Evolutionary conservation across 1,140 invertebrate species (phyloP), one percentile per base, ranked within the genome.

Genomic region (Calliopsis andreniformis): DNA sequence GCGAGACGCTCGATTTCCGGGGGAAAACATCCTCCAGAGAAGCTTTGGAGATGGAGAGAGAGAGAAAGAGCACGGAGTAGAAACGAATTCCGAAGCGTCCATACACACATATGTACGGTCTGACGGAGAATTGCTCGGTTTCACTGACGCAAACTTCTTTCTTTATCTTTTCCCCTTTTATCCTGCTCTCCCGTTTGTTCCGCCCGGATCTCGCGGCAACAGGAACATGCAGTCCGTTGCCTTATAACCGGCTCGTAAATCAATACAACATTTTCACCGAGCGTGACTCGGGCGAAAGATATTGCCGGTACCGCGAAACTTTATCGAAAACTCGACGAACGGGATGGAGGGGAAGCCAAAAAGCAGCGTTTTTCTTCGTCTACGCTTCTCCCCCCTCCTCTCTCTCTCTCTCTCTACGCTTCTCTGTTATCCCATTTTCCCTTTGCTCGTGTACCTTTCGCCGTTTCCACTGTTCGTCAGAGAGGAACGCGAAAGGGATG

Each of bases 251-350:
- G 76, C 78, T 84, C 83, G 69, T 84, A 84, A 84, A 84, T 84
- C 83, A 84, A 84, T 84, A 84, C 78, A 84, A 84, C 81, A 84
- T 84, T 84, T 83, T 84, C 73, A 83, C 76, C 82, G 69, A 84
- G 79, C 78, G 83, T 83, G 83, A 84, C 78, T 84, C 78, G 39
- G 45, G 78, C 83, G 82, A 80, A 80, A 84, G 82, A 83, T 87
- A 88, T 88, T 88, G 87, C 83, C 43, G 73, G 79, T 82, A 78
- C 87, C 81, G 87, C 83, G 86, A 89, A 90, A 89, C 87, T 89
- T 90, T 90, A 89, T 90, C 84, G 87, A 89, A 89, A 84, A 83
- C 79, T 79, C 78, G 81, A 78, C 78, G 82, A 83, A 81, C 49
- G 35, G 32, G 68, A 62, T 75, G 47, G 64, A 61, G 49, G 77